Percentiles rank a stretch among this genome's conserved stretches.
Conservation (phyloP, 2,797 vertebrate genomes). For the Anolis apletophallus region DNA sequence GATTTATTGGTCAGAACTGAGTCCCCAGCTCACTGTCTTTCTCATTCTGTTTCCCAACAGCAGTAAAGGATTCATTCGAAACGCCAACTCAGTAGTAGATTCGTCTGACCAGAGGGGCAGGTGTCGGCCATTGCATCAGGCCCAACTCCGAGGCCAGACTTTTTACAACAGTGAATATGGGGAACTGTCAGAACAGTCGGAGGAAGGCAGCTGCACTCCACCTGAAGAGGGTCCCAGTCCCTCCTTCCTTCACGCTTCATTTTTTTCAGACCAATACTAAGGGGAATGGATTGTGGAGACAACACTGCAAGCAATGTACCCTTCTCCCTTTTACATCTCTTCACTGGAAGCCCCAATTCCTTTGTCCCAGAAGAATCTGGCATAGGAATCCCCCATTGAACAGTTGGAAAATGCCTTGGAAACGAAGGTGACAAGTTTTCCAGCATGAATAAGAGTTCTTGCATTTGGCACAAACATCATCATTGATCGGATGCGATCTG, state of each 20-base stretch:
- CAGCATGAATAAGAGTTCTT: slow-evolving; percentile 41
- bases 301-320: neutral
- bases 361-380: slow-evolving; percentile 47
- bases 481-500: slow-evolving; percentile 16
- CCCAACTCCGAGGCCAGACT: slow-evolving; percentile 89
- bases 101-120: slow-evolving; percentile 76
- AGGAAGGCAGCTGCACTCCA: slow-evolving; percentile 67
- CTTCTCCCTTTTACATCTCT: slow-evolving; percentile 44
- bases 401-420: neutral
- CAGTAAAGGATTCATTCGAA: slow-evolving; percentile 83
- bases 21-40: slow-evolving; percentile 40
- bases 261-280: slow-evolving; percentile 77
- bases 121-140: slow-evolving; percentile 78
- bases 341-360: slow-evolving; percentile 50
- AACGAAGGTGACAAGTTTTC: neutral
- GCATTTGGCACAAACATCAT: slow-evolving; percentile 31
- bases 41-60: slow-evolving; percentile 49
- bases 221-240: slow-evolving; percentile 69
- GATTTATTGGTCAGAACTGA: slow-evolving; percentile 41
- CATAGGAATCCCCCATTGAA: slow-evolving; percentile 16
- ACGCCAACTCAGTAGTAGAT: slow-evolving; percentile 77
- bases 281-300: slow-evolving; percentile 32
- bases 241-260: slow-evolving; percentile 59
- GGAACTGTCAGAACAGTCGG: slow-evolving; percentile 86
- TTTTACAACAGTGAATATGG: slow-evolving; percentile 98